A percentile compares a stretch with the other conserved stretches of the same genome.
Conservation (phyloP, 2,888 invertebrate genomes). For the Emesis furor region DNA sequence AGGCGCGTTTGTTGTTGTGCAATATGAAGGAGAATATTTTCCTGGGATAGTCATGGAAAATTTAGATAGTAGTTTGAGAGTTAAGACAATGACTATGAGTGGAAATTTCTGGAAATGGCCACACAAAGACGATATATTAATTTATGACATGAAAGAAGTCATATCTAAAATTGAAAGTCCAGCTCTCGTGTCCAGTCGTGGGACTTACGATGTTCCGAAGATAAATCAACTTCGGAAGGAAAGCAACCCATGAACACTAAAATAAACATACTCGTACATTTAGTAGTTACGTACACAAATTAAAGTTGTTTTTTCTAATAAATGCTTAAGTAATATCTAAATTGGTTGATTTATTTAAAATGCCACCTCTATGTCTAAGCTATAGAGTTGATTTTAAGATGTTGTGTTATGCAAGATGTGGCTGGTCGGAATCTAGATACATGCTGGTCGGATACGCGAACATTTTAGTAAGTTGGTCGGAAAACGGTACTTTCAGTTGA, state of each 20-base stretch:
- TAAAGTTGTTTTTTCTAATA: background rate
- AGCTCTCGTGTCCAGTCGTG: background rate
- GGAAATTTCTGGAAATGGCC: background rate
- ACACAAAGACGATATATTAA: background rate
- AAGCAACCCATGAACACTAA: background rate
- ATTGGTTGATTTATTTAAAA: background rate
- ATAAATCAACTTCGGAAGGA: background rate
- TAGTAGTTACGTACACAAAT: no score
- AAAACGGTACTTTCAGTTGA: background rate
- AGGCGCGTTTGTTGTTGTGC: conserved; percentile 28
- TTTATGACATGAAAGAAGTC: background rate
- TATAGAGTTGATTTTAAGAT: background rate
- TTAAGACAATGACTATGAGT: background rate
- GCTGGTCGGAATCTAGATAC: background rate
- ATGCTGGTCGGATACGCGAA: background rate
- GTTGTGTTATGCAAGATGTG: background rate
- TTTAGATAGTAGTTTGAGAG: background rate
- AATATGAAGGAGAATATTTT: conserved; percentile 35
- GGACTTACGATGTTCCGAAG: background rate
- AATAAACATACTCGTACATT: background rate
- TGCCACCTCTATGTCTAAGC: background rate
- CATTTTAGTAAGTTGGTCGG: background rate
- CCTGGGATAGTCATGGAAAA: conserved; percentile 36
- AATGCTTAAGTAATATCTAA: background rate
- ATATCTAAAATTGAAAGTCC: background rate